Conservation (phyloP, 2,113 vertebrate species). For the Amazona guildingii region DNA sequence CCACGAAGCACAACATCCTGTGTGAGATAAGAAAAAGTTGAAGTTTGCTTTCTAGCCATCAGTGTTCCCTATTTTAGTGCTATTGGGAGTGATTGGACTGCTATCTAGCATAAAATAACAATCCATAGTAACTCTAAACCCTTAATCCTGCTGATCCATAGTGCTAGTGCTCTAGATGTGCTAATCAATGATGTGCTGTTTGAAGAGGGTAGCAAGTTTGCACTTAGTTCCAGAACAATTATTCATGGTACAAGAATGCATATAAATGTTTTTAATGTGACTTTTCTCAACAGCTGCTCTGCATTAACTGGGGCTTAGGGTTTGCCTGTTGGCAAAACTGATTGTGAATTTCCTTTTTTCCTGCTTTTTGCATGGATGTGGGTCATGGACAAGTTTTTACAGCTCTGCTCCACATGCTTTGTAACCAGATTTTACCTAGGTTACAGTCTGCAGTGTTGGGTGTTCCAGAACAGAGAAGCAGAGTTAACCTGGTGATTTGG, state of each 20-base stretch:
- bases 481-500: background rate
- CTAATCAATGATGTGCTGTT: background rate
- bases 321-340: background rate
- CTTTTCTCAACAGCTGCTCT: background rate
- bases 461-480: accelerated
- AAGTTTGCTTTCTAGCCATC: background rate
- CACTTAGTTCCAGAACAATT: background rate
- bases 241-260: background rate
- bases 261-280: background rate
- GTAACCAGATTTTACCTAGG: background rate
- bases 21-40: background rate
- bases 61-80: background rate
- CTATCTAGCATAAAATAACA: background rate
- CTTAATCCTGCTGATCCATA: background rate
- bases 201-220: background rate
- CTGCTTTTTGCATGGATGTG: background rate
- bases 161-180: background rate
- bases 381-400: accelerated
- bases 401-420: background rate
- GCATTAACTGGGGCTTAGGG: background rate
- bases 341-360: background rate
- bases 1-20: background rate
- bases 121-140: background rate
- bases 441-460: background rate
- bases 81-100: constrained; percentile 44